These are phyloP conservation scores for Camarhynchus parvulus DNA, from an alignment of 2,113 vertebrate species.

Conservation along the genomic window DNA sequence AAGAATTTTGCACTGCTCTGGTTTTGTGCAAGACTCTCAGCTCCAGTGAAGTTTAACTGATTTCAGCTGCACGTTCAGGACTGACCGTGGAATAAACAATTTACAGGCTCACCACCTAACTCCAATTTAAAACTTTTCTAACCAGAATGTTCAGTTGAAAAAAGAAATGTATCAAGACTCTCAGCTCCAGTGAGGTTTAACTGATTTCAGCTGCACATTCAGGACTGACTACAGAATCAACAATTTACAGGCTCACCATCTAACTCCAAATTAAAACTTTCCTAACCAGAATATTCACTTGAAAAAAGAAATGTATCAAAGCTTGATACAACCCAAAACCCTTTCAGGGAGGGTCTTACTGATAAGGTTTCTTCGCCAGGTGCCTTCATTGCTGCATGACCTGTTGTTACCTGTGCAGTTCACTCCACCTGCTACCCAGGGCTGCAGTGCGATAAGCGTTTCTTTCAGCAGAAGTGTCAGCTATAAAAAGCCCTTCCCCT, in stretches of 20 bases:
- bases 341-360: background rate
- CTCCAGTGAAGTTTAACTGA: background rate
- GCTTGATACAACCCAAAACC: background rate
- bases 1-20: background rate
- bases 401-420: slow-evolving; percentile 52
- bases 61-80: background rate
- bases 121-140: background rate
- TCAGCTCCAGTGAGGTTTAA: background rate
- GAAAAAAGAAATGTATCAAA: background rate
- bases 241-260: background rate
- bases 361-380: background rate
- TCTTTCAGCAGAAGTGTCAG: slow-evolving; percentile 50
- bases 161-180: background rate
- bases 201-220: background rate
- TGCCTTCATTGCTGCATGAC: background rate
- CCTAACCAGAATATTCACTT: background rate
- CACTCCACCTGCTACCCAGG: slow-evolving; percentile 36
- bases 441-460: background rate
- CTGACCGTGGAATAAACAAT: background rate
- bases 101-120: background rate
- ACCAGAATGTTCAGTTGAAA: background rate
- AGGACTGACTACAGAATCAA: background rate
- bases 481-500: slow-evolving; percentile 67
- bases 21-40: background rate
- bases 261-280: background rate